phyloP scores from a whole-genome alignment of 2,113 vertebrate genomes.

The Agapornis roseicollis region DNA sequence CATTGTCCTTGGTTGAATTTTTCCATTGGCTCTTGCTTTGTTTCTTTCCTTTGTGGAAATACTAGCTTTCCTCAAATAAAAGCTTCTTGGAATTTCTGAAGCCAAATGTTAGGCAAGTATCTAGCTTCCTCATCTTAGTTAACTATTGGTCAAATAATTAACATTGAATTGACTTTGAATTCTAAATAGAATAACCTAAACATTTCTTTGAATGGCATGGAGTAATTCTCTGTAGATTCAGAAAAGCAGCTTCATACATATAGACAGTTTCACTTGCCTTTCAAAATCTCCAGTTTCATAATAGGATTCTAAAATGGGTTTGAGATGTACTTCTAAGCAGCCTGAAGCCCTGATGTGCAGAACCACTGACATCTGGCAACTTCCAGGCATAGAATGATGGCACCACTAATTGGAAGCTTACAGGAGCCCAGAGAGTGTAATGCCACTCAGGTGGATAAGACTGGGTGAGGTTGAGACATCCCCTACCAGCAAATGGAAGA shows the following conservation, averaged over 20 bases:
- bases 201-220: neutral
- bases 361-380: neutral
- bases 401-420: neutral
- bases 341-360: neutral
- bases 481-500: neutral
- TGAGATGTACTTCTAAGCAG: neutral
- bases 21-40: neutral
- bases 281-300: neutral
- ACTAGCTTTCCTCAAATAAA: neutral
- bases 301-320: neutral
- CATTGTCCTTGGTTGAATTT: neutral
- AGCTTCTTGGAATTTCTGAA: neutral
- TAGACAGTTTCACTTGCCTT: neutral
- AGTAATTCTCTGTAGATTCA: neutral
- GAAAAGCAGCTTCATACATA: neutral
- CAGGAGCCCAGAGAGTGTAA: neutral
- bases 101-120: neutral
- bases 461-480: neutral
- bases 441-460: neutral
- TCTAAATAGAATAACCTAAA: neutral
- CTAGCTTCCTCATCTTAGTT: neutral
- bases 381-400: neutral
- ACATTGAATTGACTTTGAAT: neutral
- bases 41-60: neutral
- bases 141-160: neutral